Evolutionary conservation across 1,140 invertebrate genomes (phyloP), one percentile per base, ranked within the genome.

Genomic region (Lordiphosa stackelbergi): DNA sequence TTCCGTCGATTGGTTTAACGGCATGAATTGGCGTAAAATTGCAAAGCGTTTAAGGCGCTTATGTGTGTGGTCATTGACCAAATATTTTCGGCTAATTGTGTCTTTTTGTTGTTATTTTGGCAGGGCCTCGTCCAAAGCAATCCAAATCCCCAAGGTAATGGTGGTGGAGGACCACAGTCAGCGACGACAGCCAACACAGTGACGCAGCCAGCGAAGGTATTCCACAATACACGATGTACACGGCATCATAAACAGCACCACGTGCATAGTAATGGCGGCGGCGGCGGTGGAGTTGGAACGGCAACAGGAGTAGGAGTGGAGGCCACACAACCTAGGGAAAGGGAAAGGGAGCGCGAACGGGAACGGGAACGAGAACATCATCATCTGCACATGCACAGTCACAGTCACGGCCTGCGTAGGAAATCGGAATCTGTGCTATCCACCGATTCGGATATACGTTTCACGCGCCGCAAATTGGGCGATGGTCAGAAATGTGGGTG

Each of bases 401-500:
- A 77, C 51, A 75, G 49, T 34, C 75, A 79, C 11, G 71, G 73
- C 1, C 37, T 83, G 19, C 54, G 85, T n/a, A 62, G 90, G 35
- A 92, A 92, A 35, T 91, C 93, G 9, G 92, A 93, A 78, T 95
- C 94, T 3, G 94, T 94, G 40, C 86, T 95, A 55, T 95, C 94
- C 0, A 94, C 93, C 49, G 93, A 94, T 88, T 95, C 93, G 63
- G 94, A 95, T 88, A 95, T 95, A 73, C 90, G 94, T 43, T 96
- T 95, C 88, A 96, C 94, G 3, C 90, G 94, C 36, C 91, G 93
- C 69, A 95, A 95, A 87, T 88, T 95, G 12, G 93, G 93, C 58
- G 91, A 93, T 12, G 93, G 93, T 61, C 94, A 94, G 85, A 91
- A 93, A 69, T 94, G 94, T 53, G 95, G 94, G 58, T 95, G 95